These are phyloP conservation scores for Trematomus bernacchii DNA, from an alignment of 2,797 vertebrate genomes.

Conservation along the genomic window DNA sequence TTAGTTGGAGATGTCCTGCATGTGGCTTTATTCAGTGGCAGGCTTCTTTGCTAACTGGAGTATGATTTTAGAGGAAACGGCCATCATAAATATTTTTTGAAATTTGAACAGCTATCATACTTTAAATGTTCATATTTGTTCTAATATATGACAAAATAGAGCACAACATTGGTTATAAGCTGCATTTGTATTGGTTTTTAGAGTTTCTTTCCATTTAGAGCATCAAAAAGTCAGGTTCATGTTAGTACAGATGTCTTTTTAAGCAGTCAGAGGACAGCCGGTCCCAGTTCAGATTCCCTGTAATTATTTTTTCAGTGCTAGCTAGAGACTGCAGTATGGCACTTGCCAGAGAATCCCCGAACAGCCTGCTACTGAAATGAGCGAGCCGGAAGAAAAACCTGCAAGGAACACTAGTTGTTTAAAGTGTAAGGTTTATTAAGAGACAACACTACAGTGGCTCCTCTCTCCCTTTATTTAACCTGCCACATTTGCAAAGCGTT, in stretches of 20 bases:
- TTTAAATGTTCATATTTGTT: no score
- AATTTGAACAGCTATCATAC: no score
- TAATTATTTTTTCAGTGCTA: slow-evolving; percentile 55
- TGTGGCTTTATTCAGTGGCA: background rate
- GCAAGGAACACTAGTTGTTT: background rate
- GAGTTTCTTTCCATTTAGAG: slow-evolving; percentile 1
- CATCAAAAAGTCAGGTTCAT: slow-evolving; percentile 26
- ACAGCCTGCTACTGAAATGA: slow-evolving; percentile 29
- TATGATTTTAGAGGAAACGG: no score
- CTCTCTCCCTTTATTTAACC: slow-evolving; percentile 16
- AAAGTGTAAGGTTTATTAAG: slow-evolving; percentile 28
- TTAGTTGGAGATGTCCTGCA: background rate
- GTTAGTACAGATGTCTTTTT: slow-evolving; percentile 38
- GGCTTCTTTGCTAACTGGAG: background rate
- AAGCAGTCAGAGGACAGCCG: slow-evolving; percentile 42
- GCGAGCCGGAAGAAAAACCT: slow-evolving; percentile 13
- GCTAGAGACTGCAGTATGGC: slow-evolving; percentile 37
- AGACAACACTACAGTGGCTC: background rate
- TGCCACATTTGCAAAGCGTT: background rate
- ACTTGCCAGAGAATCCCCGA: slow-evolving; percentile 29
- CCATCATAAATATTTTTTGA: no score
- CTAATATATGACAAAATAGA: background rate
- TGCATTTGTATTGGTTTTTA: background rate
- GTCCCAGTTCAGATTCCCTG: slow-evolving; percentile 32
- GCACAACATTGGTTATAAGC: background rate